Evolutionary conservation across 2,888 invertebrate species (phyloP).

Genomic region (Nomada fabriciana): DNA sequence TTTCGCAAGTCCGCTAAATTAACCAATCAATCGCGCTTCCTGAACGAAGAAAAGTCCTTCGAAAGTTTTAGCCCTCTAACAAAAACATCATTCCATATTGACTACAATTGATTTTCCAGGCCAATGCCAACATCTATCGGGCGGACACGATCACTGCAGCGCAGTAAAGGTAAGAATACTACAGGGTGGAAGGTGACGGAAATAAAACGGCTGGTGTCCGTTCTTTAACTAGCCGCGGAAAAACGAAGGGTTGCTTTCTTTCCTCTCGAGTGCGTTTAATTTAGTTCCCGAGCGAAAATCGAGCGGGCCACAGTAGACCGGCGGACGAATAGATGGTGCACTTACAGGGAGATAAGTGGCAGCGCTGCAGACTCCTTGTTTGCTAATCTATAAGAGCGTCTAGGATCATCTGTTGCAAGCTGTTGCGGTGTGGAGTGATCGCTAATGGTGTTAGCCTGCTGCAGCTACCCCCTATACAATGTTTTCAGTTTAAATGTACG

Average conservation of each 20-base stretch:
- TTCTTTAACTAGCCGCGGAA: conserved; percentile 60
- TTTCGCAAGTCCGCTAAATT: background rate
- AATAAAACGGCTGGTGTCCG: conserved; percentile 60
- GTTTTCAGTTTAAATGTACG: background rate
- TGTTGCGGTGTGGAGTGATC: conserved; percentile 78
- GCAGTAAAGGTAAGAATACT: conserved; percentile 1
- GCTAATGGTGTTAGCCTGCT: conserved; percentile 77
- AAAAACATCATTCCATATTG: background rate
- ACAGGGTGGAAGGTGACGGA: conserved; percentile 46
- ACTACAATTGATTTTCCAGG: background rate
- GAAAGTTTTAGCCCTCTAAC: no score
- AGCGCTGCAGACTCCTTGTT: conserved; percentile 74
- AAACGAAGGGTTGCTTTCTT: conserved; percentile 65
- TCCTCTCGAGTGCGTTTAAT: conserved; percentile 67
- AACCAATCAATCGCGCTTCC: no score
- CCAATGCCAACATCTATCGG: conserved; percentile 30
- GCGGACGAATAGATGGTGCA: conserved; percentile 76
- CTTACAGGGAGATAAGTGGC: conserved; percentile 78
- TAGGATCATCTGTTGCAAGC: conserved; percentile 79
- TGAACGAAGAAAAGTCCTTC: no score
- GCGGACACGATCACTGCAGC: conserved; percentile 18
- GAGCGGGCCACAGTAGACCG: conserved; percentile 71
- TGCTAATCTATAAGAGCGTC: conserved; percentile 78
- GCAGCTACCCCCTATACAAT: conserved; percentile 27
- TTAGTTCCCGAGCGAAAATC: conserved; percentile 68